Evolutionary conservation across 2,113 vertebrate genomes (phyloP), one percentile per base, ranked within the genome.

Genomic region (Hiodon alosoides): DNA sequence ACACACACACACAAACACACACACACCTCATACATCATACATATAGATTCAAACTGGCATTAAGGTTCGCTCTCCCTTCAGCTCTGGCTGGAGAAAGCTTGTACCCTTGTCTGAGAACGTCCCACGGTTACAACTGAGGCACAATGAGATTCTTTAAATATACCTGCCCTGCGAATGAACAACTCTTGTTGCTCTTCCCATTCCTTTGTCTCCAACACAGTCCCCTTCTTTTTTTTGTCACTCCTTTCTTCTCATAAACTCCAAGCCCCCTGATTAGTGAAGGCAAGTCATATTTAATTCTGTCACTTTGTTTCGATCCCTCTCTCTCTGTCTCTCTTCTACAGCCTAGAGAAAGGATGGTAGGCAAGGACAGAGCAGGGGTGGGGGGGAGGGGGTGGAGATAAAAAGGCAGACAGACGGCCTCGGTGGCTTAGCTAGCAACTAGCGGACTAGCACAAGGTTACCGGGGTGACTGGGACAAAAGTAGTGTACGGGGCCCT

Each of bases 261-360:
- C 62, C 76, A 67, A 46, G 54, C 52, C 52, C 61, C 64, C 66
- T 67, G 50, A 77, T 72, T 72, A 72, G 58, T 67, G 70, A 71
- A 72, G 70, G 53, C 76, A 67, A 65, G 10, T 67, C 62, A 77
- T 72, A 77, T 77, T 77, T 77, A 77, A 77, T 77, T 77, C 64
- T 72, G 62, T 72, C 54, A 72, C 76, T 77, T 72, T 77, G 53
- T 60, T 77, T 60, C n/a, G n/a, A n/a, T n/a, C n/a, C n/a, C 57
- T 77, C 51, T 8, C 31, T 53, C 16, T 64, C 57, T 69, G 16
- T n/a, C n/a, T n/a, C n/a, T n/a, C n/a, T n/a, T n/a, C n/a, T n/a
- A n/a, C n/a, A 61, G 57, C 66, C 47, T 70, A 72, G 60, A 75
- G 50, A 69, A 71, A 68, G 31, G 14, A 64, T 69, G 61, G 13